Base-by-base conservation (phyloP, 2,888 invertebrate genomes). In the Eupsilia transversa region DNA sequence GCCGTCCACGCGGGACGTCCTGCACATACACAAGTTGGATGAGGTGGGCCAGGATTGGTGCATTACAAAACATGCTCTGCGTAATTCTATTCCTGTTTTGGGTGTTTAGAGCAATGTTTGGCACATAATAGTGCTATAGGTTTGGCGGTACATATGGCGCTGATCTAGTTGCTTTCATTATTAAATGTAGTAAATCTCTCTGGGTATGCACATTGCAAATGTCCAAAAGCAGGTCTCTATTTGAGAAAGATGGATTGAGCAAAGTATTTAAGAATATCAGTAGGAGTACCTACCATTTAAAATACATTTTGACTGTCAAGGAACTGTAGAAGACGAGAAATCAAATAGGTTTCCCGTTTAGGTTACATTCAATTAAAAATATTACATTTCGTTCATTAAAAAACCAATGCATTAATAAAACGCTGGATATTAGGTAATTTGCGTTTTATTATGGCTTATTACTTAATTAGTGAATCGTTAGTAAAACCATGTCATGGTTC, bases 1-100 rank as follows among this genome's bases (percentile, higher is more conserved):
- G 33, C 87, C 86, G 93, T 98, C 98, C 83, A 97, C 97, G 82
- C 98, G 96, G 80, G 97, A 98, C 59, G 97, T 97, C 87, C 96
- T 96, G 87, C 3, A 0, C 4, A 14, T 12, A 20, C 3, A 4
- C 1, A 0, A 17, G 0, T 17, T 49, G 33, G 14, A 17, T 59
- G 14, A 77, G 2, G 12, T 12, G 23, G 3, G 54, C 27, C 20
- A 35, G 17, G 10, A n/a, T 38, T 38, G n/a, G 41, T 27, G 7
- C 6, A 52, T 46, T 4, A 52, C 6, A 9, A 17, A 27, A 38
- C 61, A 56, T 80, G 54, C 60, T 41, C 3, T 23, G 30, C 10
- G 4, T 12, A 10, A 33, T 17, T 27, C 3, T 35, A 7, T 12
- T 52, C 7, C 0, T 35, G 9, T 9, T 35, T 17, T 30, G 12